These are phyloP conservation scores for Zoroaster sp. DNA, from an alignment of 53 echinoderm and acorn worm species.

Conservation along the genomic window DNA sequence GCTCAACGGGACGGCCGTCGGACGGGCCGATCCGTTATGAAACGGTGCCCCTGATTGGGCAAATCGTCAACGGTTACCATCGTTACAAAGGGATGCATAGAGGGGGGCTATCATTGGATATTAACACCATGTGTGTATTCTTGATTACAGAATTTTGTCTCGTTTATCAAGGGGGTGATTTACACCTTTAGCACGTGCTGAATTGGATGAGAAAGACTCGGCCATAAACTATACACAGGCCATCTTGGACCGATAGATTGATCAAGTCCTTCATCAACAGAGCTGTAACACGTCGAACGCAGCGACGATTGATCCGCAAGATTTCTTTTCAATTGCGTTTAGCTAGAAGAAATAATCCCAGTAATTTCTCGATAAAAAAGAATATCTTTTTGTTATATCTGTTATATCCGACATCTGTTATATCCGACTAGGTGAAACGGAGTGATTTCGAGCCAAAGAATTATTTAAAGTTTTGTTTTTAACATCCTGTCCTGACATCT, in stretches of 20 bases:
- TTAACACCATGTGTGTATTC: slow-evolving; percentile 25
- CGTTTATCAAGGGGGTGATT: slow-evolving; percentile 33
- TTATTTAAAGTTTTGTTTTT: neutral
- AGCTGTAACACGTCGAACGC: slow-evolving; percentile 7
- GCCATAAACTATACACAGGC: neutral
- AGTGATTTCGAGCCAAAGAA: neutral
- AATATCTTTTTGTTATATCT: neutral
- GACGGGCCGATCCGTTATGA: neutral
- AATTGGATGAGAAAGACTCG: neutral
- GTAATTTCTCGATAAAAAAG: neutral
- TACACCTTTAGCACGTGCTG: slow-evolving; percentile 17
- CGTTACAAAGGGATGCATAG: neutral
- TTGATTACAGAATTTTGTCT: neutral
- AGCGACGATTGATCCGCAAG: neutral
- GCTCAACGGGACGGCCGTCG: slow-evolving; percentile 2
- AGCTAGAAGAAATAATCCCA: neutral
- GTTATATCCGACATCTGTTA: neutral
- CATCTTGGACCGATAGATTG: neutral
- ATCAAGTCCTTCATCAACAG: neutral
- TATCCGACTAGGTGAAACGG: neutral
- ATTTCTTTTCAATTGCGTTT: neutral
- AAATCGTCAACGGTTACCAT: neutral
- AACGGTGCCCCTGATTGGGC: neutral
- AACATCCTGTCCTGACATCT: neutral
- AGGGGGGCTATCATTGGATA: neutral